Evolutionary conservation across 2,888 invertebrate genomes (phyloP), one percentile per base, ranked within the genome.

Genomic region (Catonia carolina): DNA sequence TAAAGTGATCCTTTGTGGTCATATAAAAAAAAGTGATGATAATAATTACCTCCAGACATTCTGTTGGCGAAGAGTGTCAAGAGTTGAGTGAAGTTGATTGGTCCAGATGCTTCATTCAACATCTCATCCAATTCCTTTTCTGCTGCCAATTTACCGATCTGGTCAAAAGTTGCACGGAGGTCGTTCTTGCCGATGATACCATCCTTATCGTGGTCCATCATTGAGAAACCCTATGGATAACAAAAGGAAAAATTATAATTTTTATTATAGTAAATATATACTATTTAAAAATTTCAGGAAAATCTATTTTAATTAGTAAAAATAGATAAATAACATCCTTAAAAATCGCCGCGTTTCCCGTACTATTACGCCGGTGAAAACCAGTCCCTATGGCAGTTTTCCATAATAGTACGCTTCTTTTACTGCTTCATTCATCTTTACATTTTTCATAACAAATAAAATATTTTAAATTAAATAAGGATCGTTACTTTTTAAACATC

Each of bases 121-220:
- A 94, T 91, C 70, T 86, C 81, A 68, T 93, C 91, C 69, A 94
- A 80, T 77, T 94, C 94, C 77, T 91, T 90, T 74, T 94, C 94
- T 69, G 82, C 81, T 71, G 88, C 86, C 68, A 94, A 81, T 75
- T 88, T 88, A 74, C 94, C 94, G 68, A 94, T 85, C 69, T 87
- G 86, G 78, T 95, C 93, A 78, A 90, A 93, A 72, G 89, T 89
- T 72, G 87, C 86, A 72, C 91, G 85, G 72, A 93, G 82, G 78
- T 93, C 93, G 75, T 85, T 85, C 80, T 92, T 92, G 75, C 88
- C 78, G 67, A 79, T 74, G 76, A 90, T 83, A 68, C 90, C 90
- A 73, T 94, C 94, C 78, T 94, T 94, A 81, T 94, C 92, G 76
- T 87, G 85, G 81, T 94, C 94, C 88, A 94, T 94, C 70, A 94